A percentile compares a stretch with the other conserved stretches of the same genome.
These are phyloP conservation scores for Amphipyra tragopoginis DNA, from an alignment of 2,888 invertebrate genomes.

Conservation along the genomic window DNA sequence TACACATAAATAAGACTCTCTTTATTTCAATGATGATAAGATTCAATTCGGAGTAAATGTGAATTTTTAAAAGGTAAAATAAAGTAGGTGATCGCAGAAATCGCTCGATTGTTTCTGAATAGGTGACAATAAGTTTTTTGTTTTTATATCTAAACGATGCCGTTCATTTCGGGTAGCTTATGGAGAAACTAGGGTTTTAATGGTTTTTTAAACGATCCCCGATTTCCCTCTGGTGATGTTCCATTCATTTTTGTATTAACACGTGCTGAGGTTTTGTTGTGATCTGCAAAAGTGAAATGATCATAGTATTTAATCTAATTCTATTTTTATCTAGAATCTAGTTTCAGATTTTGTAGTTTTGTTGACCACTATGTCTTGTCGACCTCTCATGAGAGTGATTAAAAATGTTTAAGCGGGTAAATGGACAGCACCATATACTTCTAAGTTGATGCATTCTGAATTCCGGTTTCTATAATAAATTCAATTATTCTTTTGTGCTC, in stretches of 20 bases:
- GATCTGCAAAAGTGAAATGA: constrained; percentile 27
- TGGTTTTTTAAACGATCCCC: constrained; percentile 82
- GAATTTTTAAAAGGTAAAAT: neutral
- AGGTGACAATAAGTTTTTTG: constrained; percentile 86
- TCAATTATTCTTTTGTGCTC: too few species aligned
- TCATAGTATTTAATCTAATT: constrained; percentile 13
- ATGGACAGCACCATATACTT: too few species aligned
- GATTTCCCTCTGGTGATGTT: constrained; percentile 65
- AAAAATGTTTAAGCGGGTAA: too few species aligned
- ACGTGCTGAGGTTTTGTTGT: constrained; percentile 36
- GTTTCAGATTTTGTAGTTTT: too few species aligned
- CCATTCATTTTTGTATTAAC: constrained; percentile 57
- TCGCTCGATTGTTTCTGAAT: constrained; percentile 83
- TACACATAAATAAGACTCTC: constrained; percentile 10
- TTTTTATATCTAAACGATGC: constrained; percentile 71
- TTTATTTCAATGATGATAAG: constrained; percentile 46
- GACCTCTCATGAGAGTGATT: too few species aligned
- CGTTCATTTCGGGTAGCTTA: constrained; percentile 87
- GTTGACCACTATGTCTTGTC: too few species aligned
- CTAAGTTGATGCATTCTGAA: too few species aligned
- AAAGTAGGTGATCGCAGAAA: constrained; percentile 72
- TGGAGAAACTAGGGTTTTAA: constrained; percentile 80
- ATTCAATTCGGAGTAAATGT: constrained; percentile 32
- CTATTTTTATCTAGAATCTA: neutral
- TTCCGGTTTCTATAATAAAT: too few species aligned